Conservation (phyloP, 2,888 invertebrate species). For the Drosophila anomalata region DNA sequence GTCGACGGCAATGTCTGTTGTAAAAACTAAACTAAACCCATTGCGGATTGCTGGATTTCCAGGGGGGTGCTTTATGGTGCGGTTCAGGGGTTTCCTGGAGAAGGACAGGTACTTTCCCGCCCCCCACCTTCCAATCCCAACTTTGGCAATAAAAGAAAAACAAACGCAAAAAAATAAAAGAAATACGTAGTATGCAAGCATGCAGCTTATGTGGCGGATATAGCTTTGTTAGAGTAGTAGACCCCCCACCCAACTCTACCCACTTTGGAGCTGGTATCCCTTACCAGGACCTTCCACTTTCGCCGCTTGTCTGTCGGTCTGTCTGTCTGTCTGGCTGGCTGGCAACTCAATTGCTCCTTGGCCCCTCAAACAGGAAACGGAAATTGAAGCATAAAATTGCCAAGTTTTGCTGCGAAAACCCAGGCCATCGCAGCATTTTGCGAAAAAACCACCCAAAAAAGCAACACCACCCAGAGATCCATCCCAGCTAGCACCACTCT, state of each 20-base stretch:
- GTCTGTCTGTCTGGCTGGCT: slow-evolving; percentile 25
- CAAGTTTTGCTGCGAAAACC: slow-evolving; percentile 59
- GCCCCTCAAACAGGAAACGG: slow-evolving; percentile 66
- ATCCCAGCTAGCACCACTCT: slow-evolving; percentile 4
- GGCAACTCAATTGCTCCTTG: slow-evolving; percentile 61
- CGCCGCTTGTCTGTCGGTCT: slow-evolving; percentile 3
- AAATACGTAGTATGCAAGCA: slow-evolving; percentile 39
- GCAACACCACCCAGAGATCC: background rate
- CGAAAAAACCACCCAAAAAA: slow-evolving; percentile 6
- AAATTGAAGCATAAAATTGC: slow-evolving; percentile 79
- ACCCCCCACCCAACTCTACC: background rate
- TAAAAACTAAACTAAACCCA: slow-evolving; percentile 66
- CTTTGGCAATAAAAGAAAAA: slow-evolving; percentile 40
- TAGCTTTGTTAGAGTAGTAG: slow-evolving; percentile 33
- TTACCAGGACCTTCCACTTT: slow-evolving; percentile 14
- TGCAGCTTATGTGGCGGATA: slow-evolving; percentile 52
- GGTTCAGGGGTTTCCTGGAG: slow-evolving; percentile 36
- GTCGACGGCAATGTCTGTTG: slow-evolving; percentile 64
- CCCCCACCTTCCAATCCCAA: background rate
- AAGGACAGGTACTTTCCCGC: slow-evolving; percentile 13
- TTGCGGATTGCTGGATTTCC: slow-evolving; percentile 19
- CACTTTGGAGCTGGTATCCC: background rate
- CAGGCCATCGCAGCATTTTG: slow-evolving; percentile 22
- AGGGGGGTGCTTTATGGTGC: slow-evolving; percentile 57
- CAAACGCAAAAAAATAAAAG: slow-evolving; percentile 28